Evolutionary conservation across 2,113 vertebrate species (phyloP).

Genomic region (Hippocampus comes): DNA sequence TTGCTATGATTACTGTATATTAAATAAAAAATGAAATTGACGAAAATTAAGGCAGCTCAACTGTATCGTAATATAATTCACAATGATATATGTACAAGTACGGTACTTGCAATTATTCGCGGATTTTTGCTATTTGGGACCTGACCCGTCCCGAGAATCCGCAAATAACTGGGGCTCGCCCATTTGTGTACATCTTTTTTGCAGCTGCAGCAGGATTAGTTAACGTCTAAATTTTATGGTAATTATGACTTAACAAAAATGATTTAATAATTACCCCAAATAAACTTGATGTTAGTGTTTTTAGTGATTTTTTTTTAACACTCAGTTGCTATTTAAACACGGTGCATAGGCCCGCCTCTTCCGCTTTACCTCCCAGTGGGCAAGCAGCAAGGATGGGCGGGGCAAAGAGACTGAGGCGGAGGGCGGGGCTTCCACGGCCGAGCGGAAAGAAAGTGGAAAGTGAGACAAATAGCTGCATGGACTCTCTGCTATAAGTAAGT

Average conservation of each 20-base stretch:
- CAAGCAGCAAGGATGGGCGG: constrained; percentile 25
- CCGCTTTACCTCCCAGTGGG: constrained; percentile 11
- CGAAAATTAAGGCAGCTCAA: too few relatives aligned
- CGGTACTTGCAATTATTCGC: too few relatives aligned
- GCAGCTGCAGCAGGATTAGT: too few relatives aligned
- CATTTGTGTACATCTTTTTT: too few relatives aligned
- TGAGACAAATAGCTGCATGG: constrained; percentile 70
- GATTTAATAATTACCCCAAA: background rate
- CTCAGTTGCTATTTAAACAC: constrained; percentile 10
- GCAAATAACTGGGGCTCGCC: too few relatives aligned
- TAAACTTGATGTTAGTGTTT: background rate
- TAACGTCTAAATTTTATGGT: background rate
- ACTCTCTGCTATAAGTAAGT: constrained; percentile 58
- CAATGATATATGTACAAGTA: too few relatives aligned
- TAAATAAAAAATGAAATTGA: too few relatives aligned
- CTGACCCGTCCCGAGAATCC: too few relatives aligned
- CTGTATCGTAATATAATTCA: too few relatives aligned
- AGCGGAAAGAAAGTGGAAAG: constrained; percentile 70
- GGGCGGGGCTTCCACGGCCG: constrained; percentile 47
- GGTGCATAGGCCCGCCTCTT: constrained; percentile 6
- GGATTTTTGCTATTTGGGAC: too few relatives aligned
- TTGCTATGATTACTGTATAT: too few relatives aligned
- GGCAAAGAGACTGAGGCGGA: constrained; percentile 46
- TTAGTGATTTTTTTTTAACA: background rate
- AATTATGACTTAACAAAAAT: background rate